phyloP scores from a whole-genome alignment of 2,797 vertebrate genomes.

The Tokudaia tokunoshimensis region DNA sequence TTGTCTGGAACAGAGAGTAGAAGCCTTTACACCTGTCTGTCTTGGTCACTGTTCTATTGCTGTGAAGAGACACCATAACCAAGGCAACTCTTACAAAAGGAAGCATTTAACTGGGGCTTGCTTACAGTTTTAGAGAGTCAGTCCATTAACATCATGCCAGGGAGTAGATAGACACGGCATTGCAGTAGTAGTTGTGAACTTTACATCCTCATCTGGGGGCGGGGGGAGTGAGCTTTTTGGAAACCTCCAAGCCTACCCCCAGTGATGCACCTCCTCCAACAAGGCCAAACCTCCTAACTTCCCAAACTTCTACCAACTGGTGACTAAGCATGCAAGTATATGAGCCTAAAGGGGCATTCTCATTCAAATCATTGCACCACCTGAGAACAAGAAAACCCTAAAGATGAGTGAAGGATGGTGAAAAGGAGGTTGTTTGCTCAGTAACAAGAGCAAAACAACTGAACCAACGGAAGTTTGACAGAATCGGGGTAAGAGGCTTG shows the following conservation, averaged over 20 bases:
- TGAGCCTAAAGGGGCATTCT: not conserved
- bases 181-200: not conserved
- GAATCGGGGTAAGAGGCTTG: not conserved
- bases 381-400: not conserved
- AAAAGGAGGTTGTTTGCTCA: not conserved
- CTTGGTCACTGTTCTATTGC: not conserved
- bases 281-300: not conserved
- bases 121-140: not conserved
- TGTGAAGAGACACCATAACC: not conserved
- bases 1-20: not conserved
- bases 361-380: not conserved
- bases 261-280: not conserved
- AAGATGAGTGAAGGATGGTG: not conserved
- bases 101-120: not conserved
- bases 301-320: not conserved
- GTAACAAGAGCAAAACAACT: not conserved
- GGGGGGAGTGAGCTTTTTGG: not conserved
- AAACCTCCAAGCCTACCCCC: not conserved
- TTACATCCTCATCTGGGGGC: not conserved
- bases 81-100: not conserved
- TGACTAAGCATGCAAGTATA: not conserved
- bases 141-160: not conserved
- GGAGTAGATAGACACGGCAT: not conserved
- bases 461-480: not conserved
- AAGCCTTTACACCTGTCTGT: not conserved